These are phyloP conservation scores for Leptopilina syphax DNA, from an alignment of 2,888 invertebrate species.

Conservation along the genomic window DNA sequence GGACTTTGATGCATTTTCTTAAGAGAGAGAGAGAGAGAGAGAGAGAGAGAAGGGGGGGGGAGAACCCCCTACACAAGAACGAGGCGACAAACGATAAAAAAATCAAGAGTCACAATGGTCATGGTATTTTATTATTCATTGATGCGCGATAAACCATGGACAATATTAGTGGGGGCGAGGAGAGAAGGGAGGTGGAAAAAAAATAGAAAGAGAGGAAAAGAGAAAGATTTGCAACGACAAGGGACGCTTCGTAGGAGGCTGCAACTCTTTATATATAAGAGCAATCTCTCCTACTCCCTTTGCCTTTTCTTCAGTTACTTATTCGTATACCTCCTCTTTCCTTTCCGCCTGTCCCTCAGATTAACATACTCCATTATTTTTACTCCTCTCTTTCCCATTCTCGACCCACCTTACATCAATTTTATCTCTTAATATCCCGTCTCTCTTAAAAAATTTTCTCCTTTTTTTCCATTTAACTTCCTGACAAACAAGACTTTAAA, in stretches of 20 bases:
- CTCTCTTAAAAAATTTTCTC: not conserved
- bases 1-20: conserved; percentile 3
- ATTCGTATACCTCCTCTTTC: conserved; percentile 19
- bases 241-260: conserved; percentile 39
- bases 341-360: conserved; percentile 32
- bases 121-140: conserved; percentile 34
- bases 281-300: conserved; percentile 30
- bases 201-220: conserved; percentile 38
- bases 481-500: too few species aligned
- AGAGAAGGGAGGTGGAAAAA: conserved; percentile 30
- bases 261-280: conserved; percentile 30
- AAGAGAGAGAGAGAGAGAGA: not conserved
- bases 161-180: conserved; percentile 16
- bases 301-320: conserved; percentile 26
- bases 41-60: not conserved
- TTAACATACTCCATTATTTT: conserved; percentile 33
- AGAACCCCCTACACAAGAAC: not conserved
- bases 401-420: conserved; percentile 4
- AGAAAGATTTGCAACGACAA: conserved; percentile 42
- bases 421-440: conserved; percentile 6
- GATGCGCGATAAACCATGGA: conserved; percentile 32
- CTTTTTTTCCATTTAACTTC: not conserved
- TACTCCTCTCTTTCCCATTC: conserved; percentile 18
- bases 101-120: conserved; percentile 21
- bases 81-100: conserved; percentile 24